These are phyloP conservation scores for Mus pahari DNA, from an alignment of 2,113 vertebrate genomes.

Conservation along the genomic window DNA sequence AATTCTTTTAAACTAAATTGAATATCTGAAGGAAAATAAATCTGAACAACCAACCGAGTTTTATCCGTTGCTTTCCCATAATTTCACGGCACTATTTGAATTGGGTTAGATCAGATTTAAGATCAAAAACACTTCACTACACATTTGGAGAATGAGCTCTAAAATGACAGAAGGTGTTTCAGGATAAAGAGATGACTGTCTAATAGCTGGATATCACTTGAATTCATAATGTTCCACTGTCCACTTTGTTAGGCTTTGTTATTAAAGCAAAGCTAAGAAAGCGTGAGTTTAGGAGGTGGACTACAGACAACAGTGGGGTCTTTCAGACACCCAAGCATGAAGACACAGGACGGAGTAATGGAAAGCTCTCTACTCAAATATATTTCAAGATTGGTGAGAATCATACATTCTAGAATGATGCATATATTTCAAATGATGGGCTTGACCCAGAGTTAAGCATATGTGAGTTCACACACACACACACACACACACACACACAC, in stretches of 20 bases:
- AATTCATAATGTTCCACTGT: constrained; percentile 56
- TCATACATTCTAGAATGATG: not conserved
- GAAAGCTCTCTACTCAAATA: not conserved
- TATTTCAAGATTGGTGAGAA: constrained; percentile 27
- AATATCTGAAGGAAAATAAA: constrained; percentile 74
- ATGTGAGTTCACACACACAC: not conserved
- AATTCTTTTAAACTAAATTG: constrained; percentile 71
- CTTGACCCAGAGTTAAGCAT: not conserved
- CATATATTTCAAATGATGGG: constrained; percentile 23
- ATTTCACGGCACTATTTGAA: constrained; percentile 71
- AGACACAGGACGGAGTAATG: not conserved
- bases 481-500: not conserved
- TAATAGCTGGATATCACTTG: constrained; percentile 53
- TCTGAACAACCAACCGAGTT: constrained; percentile 54
- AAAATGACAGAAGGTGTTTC: constrained; percentile 32
- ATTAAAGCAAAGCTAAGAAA: constrained; percentile 58
- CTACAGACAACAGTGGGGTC: not conserved
- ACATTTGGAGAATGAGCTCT: constrained; percentile 74
- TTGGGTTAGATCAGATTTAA: constrained; percentile 77
- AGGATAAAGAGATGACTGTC: constrained; percentile 34
- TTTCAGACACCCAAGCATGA: not conserved
- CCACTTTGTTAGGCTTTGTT: constrained; percentile 13
- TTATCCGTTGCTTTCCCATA: constrained; percentile 53
- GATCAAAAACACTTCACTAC: constrained; percentile 67
- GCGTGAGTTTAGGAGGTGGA: constrained; percentile 8